These are phyloP conservation scores for Protobothrops mucrosquamatus DNA, from an alignment of 2,113 vertebrate species.

Conservation along the genomic window DNA sequence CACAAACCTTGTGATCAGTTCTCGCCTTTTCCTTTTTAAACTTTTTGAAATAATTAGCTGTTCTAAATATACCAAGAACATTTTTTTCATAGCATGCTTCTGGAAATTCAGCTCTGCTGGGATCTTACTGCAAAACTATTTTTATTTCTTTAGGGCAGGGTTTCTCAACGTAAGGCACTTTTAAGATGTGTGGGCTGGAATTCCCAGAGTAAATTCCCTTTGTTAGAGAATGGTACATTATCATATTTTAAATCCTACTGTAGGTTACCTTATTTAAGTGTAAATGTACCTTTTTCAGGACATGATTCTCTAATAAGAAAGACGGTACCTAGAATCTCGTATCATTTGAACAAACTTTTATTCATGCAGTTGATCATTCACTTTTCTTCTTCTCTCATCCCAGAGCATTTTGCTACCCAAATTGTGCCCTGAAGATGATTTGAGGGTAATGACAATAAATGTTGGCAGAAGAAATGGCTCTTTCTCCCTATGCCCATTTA, in stretches of 20 bases:
- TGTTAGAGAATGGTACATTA: not conserved
- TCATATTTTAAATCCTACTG: not conserved
- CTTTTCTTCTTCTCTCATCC: not conserved
- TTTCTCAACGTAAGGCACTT: not conserved
- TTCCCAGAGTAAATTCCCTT: not conserved
- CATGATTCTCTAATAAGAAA: not conserved
- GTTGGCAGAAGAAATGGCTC: not conserved
- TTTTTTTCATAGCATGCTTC: not conserved
- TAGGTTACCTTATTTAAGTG: not conserved
- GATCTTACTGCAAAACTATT: not conserved
- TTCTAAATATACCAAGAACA: not conserved
- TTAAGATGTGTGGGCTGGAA: not conserved
- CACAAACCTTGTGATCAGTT: slow-evolving; percentile 3
- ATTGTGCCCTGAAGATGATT: not conserved
- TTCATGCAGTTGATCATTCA: not conserved
- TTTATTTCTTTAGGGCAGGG: not conserved
- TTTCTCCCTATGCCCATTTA: not conserved
- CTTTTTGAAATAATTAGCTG: not conserved
- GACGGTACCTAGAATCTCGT: not conserved
- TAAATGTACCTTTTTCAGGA: not conserved
- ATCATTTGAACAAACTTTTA: not conserved
- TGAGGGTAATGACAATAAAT: not conserved
- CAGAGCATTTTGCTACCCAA: not conserved
- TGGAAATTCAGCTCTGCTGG: not conserved
- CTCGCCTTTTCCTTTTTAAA: not conserved